phyloP scores from a whole-genome alignment of 2,113 vertebrate species.

The Aramus guarauna region DNA sequence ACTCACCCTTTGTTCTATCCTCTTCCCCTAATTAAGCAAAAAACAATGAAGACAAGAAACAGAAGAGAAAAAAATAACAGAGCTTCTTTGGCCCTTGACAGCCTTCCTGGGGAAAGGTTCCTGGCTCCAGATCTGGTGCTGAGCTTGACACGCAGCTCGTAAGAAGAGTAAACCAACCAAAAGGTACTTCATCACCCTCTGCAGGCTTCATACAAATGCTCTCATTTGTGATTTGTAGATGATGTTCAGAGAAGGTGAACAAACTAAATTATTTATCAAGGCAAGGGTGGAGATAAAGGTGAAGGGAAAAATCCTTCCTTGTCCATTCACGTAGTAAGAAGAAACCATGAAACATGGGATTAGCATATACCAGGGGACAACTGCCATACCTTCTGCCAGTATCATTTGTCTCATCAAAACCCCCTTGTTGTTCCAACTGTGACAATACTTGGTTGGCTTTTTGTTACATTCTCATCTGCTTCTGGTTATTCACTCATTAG shows the following conservation, averaged over 20 bases:
- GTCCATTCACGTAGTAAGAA: not conserved
- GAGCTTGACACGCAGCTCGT: not conserved
- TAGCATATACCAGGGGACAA: not conserved
- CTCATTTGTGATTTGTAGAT: not conserved
- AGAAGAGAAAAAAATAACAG: not conserved
- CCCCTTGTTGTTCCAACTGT: not conserved
- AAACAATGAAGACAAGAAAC: not conserved
- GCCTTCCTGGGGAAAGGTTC: not conserved
- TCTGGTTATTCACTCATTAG: constrained; percentile 34
- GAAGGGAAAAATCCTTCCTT: not conserved
- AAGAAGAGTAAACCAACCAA: not conserved
- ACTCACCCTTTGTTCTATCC: not conserved
- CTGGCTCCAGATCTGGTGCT: not conserved
- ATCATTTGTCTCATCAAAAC: not conserved
- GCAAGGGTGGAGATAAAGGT: not conserved
- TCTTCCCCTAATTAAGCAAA: not conserved
- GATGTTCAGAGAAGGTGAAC: not conserved
- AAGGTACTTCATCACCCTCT: not conserved
- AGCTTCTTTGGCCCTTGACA: not conserved
- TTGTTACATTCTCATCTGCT: not conserved
- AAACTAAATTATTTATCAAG: not conserved
- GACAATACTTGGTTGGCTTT: not conserved
- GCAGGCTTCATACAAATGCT: not conserved
- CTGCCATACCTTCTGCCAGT: not conserved
- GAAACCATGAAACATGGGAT: not conserved